Percentiles rank a stretch among this genome's conserved stretches.
Conservation (phyloP, 2,888 invertebrate genomes). For the Troides aeacus region DNA sequence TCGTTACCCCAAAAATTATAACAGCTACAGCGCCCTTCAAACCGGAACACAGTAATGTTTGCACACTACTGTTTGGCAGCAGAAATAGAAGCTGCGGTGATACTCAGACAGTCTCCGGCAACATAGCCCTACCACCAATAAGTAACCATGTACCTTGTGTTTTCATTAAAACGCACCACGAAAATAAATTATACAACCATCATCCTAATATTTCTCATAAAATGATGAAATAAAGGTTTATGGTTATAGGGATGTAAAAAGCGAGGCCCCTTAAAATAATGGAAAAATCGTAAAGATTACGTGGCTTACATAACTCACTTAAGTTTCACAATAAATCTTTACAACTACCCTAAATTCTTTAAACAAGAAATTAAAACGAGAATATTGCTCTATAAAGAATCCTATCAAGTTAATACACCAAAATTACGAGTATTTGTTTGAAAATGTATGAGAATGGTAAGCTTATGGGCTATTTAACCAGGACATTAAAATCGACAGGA, state of each 20-base stretch:
- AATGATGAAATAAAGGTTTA: constrained; percentile 26
- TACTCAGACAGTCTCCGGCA: too few species aligned
- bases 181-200: constrained; percentile 24
- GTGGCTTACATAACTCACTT: constrained; percentile 31
- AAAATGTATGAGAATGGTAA: constrained; percentile 48
- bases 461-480: constrained; percentile 46
- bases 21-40: too few species aligned
- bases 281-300: constrained; percentile 30
- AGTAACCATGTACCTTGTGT: constrained; percentile 40
- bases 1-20: too few species aligned
- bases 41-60: too few species aligned
- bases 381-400: constrained; percentile 61
- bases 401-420: constrained; percentile 47
- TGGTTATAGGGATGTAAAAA: constrained; percentile 34
- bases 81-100: too few species aligned
- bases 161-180: constrained; percentile 20
- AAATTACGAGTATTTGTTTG: constrained; percentile 48
- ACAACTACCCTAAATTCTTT: constrained; percentile 40
- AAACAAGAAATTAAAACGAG: constrained; percentile 48
- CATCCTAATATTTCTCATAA: constrained; percentile 27
- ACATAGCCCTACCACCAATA: too few species aligned
- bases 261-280: constrained; percentile 33
- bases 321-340: constrained; percentile 36
- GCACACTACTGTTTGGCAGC: too few species aligned
- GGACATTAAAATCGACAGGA: background rate